A percentile compares a stretch with the other conserved stretches of the same genome.
Evolutionary conservation across 2,797 vertebrate genomes (phyloP).

Genomic region (Rhynchotus rufescens): DNA sequence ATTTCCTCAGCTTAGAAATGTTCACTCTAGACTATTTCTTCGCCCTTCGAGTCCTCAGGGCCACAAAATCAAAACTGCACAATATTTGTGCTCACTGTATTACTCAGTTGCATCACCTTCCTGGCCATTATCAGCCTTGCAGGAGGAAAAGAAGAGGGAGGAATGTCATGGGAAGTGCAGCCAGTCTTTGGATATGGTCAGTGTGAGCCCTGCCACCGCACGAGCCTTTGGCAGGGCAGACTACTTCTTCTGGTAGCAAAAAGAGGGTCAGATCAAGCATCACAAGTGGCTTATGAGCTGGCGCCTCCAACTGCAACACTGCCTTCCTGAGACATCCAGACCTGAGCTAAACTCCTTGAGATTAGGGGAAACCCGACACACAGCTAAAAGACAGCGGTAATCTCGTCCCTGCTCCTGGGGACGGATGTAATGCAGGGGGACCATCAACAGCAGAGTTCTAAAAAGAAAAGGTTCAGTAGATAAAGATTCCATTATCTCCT

Average conservation of each 20-base stretch:
- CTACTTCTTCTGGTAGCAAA: too few relatives aligned
- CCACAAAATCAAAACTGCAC: background rate
- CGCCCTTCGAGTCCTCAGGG: background rate
- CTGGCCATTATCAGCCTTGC: background rate
- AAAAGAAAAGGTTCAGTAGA: background rate
- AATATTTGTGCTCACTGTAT: background rate
- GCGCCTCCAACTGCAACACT: too few relatives aligned
- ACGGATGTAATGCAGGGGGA: too few relatives aligned
- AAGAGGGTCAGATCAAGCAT: too few relatives aligned
- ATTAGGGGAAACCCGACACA: accelerated
- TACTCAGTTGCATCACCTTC: background rate
- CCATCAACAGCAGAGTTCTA: background rate
- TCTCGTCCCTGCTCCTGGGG: background rate
- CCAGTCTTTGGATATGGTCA: background rate
- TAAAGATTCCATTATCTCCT: background rate
- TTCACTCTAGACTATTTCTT: background rate
- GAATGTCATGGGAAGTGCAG: background rate
- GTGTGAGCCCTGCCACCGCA: background rate
- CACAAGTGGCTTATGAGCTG: too few relatives aligned
- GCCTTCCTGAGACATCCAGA: too few relatives aligned
- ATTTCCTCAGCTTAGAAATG: background rate
- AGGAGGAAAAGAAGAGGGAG: background rate
- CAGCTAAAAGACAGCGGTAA: background rate
- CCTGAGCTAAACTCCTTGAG: background rate
- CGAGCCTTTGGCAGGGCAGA: background rate